These are phyloP conservation scores for Hydrophis major DNA, from an alignment of 2,797 vertebrate genomes.

Conservation along the genomic window DNA sequence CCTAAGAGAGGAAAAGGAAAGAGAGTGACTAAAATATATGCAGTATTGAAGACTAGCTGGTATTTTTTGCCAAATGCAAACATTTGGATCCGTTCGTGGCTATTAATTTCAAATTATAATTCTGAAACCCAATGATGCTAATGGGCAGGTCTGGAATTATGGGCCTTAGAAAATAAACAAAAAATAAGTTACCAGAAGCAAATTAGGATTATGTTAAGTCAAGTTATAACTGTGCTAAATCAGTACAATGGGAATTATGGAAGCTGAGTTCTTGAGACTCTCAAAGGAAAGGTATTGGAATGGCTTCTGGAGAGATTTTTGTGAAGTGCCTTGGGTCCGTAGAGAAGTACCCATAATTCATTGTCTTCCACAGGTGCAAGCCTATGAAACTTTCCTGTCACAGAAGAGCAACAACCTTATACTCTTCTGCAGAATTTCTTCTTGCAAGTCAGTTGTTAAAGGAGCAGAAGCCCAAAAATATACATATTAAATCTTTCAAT, in stretches of 20 bases:
- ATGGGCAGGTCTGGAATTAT: neutral
- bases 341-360: neutral
- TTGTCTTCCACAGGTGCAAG: neutral
- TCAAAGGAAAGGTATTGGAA: neutral
- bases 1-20: slow-evolving; percentile 32
- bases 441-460: neutral
- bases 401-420: neutral
- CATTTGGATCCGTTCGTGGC: accelerated
- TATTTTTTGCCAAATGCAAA: slow-evolving; percentile 22
- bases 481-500: neutral
- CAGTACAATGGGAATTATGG: neutral
- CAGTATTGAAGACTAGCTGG: slow-evolving; percentile 37
- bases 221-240: neutral
- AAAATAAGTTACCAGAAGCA: neutral
- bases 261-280: neutral
- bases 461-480: neutral
- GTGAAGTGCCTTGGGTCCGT: neutral
- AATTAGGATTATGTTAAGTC: neutral
- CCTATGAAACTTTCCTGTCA: neutral
- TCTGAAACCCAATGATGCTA: slow-evolving; percentile 20
- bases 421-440: neutral
- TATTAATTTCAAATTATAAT: neutral
- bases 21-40: neutral
- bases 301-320: neutral
- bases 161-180: neutral